These are phyloP conservation scores for Lepidostoma basale DNA, from an alignment of 1,140 invertebrate genomes.

Conservation along the genomic window DNA sequence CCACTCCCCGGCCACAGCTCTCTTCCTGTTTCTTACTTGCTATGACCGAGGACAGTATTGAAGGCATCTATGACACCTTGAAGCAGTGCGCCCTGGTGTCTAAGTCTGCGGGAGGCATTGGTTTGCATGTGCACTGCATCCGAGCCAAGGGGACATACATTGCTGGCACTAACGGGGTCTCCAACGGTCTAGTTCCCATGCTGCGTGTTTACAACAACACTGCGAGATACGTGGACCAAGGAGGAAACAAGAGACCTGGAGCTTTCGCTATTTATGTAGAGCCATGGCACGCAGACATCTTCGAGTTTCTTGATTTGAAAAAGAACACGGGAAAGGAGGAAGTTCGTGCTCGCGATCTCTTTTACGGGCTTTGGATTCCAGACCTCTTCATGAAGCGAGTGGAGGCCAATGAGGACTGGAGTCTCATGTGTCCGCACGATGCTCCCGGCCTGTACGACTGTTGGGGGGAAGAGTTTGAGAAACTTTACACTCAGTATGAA, in stretches of 20 bases:
- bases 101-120: conserved; percentile 97
- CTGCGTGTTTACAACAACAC: conserved; percentile 95
- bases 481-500: conserved; percentile 91
- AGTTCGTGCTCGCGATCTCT: conserved; percentile 91
- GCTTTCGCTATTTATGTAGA: conserved; percentile 99
- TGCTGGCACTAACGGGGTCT: conserved; percentile 92
- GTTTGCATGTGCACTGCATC: conserved; percentile 96
- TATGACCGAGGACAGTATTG: conserved; percentile 96
- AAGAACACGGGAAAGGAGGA: conserved; percentile 97
- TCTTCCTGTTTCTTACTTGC: conserved; percentile 96
- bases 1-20: conserved; percentile 89
- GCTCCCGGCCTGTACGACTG: conserved; percentile 88
- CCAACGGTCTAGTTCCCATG: conserved; percentile 98
- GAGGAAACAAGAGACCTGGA: conserved; percentile 97
- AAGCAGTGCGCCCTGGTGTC: conserved; percentile 96
- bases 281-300: conserved; percentile 98
- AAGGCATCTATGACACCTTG: conserved; percentile 96
- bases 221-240: conserved; percentile 97
- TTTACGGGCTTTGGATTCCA: conserved; percentile 98
- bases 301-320: conserved; percentile 92
- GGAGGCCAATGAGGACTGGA: conserved; percentile 87
- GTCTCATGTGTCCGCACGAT: conserved; percentile 95
- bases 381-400: conserved; percentile 99
- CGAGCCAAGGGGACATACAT: conserved; percentile 91
- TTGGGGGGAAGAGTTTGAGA: conserved; percentile 95